These are phyloP conservation scores for Epsilonema sp. DNA, from an alignment of 2,888 invertebrate species.

Conservation along the genomic window DNA sequence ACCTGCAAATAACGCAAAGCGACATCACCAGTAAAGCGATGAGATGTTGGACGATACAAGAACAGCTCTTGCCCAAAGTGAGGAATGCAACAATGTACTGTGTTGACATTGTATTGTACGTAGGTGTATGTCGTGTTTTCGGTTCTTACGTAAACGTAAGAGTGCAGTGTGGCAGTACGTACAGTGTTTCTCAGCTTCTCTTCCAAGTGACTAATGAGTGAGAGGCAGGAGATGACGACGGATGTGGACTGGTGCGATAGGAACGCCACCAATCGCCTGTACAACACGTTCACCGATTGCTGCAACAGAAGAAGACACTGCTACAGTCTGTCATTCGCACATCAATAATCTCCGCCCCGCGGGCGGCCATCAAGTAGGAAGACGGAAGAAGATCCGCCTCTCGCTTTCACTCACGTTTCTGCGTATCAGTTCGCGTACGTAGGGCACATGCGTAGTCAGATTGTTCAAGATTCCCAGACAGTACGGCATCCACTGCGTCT, in stretches of 20 bases:
- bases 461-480: conserved; percentile 23
- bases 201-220: conserved; percentile 19
- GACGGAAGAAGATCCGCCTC: no score
- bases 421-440: conserved; percentile 15
- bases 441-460: conserved; percentile 18
- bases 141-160: no score
- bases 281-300: conserved; percentile 16
- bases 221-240: conserved; percentile 20
- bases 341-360: no score
- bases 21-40: background rate
- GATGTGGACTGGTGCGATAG: conserved; percentile 16
- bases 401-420: no score
- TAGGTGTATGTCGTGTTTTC: no score
- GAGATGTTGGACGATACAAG: no score
- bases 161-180: background rate
- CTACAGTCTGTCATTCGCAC: no score
- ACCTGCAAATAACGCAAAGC: conserved; percentile 15
- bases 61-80: no score
- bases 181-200: conserved; percentile 17
- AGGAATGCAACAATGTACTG: no score
- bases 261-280: conserved; percentile 14
- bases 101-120: background rate
- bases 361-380: no score
- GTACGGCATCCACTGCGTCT: conserved; percentile 20
- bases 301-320: conserved; percentile 13